phyloP scores from a whole-genome alignment of 2,797 vertebrate genomes.

The Epinephelus coioides region DNA sequence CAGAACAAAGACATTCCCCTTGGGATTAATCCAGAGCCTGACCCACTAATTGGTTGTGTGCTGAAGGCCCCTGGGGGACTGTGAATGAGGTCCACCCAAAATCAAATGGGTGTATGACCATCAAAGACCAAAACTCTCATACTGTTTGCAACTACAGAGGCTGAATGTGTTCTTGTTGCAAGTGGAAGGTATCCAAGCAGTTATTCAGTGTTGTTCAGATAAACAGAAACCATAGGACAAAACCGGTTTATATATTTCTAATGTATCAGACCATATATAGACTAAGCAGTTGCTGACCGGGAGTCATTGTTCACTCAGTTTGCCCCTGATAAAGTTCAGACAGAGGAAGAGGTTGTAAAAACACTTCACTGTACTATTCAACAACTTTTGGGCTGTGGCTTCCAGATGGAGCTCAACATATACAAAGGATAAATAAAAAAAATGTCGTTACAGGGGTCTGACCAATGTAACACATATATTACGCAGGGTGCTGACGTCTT shows the following conservation, averaged over 20 bases:
- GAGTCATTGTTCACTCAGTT: constrained; percentile 59
- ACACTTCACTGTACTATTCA: constrained; percentile 57
- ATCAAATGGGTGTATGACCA: constrained; percentile 35
- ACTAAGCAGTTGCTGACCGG: neutral
- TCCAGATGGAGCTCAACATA: constrained; percentile 33
- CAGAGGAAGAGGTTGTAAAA: constrained; percentile 72
- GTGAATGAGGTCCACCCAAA: constrained; percentile 34
- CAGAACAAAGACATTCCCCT: constrained; percentile 64
- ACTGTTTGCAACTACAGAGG: constrained; percentile 13
- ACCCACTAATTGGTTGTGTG: constrained; percentile 62
- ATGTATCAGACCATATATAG: constrained; percentile 42
- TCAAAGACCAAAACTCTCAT: constrained; percentile 23
- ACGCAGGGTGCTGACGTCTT: constrained; percentile 10
- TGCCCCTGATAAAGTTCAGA: constrained; percentile 46
- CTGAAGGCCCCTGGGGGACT: constrained; percentile 29
- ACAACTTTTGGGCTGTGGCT: constrained; percentile 42
- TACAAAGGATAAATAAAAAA: constrained; percentile 42
- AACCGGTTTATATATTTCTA: constrained; percentile 35
- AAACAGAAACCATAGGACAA: constrained; percentile 34
- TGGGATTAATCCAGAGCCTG: constrained; percentile 56
- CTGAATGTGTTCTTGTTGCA: constrained; percentile 14
- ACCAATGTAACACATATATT: constrained; percentile 23
- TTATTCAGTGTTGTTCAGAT: neutral
- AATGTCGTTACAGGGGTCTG: neutral
- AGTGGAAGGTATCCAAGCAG: constrained; percentile 7